These are phyloP conservation scores for Campoletis raptor DNA, from an alignment of 2,888 invertebrate genomes.

Conservation along the genomic window DNA sequence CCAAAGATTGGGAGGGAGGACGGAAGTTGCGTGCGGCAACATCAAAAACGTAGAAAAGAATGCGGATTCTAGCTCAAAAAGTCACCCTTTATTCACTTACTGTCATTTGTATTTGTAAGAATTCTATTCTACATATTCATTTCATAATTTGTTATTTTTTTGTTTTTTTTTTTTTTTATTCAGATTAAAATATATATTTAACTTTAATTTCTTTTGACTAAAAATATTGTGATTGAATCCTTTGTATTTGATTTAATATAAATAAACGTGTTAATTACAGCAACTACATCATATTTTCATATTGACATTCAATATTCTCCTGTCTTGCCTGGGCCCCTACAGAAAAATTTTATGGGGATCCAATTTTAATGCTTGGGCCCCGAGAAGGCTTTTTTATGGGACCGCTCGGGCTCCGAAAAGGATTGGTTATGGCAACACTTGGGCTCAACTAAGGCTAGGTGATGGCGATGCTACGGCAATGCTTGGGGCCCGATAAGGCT, in stretches of 20 bases:
- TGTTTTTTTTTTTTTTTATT: too few species aligned
- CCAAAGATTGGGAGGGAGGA: conserved; percentile 44
- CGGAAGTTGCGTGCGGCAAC: conserved; percentile 24
- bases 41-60: neutral
- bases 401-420: too few species aligned
- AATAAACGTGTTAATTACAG: too few species aligned
- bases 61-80: neutral
- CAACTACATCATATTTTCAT: too few species aligned
- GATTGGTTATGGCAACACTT: neutral
- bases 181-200: too few species aligned
- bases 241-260: too few species aligned
- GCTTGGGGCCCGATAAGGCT: neutral
- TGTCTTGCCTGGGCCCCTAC: neutral
- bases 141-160: too few species aligned
- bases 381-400: neutral
- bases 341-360: neutral
- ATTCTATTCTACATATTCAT: too few species aligned
- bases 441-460: neutral
- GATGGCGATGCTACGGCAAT: too few species aligned
- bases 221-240: too few species aligned
- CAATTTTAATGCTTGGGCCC: neutral
- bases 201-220: too few species aligned
- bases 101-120: neutral
- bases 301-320: neutral
- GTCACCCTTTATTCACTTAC: neutral